Evolutionary conservation across 1,140 invertebrate genomes (phyloP).

Genomic region (Hetaerina americana): DNA sequence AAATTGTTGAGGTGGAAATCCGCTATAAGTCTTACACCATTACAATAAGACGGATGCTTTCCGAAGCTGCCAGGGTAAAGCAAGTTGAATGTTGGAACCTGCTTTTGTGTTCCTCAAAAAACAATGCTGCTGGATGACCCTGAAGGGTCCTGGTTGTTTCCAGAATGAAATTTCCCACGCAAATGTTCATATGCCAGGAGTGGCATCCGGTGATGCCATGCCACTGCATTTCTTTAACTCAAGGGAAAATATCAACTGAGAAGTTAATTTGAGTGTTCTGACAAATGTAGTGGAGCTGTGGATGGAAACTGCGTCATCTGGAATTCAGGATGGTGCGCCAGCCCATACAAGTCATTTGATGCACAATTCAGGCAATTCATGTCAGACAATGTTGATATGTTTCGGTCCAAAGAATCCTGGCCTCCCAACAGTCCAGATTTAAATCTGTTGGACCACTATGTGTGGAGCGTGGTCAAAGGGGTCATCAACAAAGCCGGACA

Average conservation of each 20-base stretch:
- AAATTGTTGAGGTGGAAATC: constrained; percentile 8
- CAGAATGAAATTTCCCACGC: background rate
- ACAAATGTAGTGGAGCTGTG: background rate
- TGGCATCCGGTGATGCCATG: background rate
- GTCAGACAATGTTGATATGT: constrained; percentile 3
- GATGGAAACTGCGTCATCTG: background rate
- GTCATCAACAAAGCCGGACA: background rate
- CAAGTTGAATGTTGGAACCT: background rate
- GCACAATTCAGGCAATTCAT: background rate
- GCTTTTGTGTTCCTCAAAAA: background rate
- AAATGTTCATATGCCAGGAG: too few relatives aligned
- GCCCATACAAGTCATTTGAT: constrained; percentile 3
- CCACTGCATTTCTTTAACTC: background rate
- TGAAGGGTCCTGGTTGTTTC: background rate
- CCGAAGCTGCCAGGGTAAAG: background rate
- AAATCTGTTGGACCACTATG: background rate
- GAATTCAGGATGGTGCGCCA: background rate
- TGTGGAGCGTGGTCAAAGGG: background rate
- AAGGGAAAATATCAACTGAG: background rate
- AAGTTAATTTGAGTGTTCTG: constrained; percentile 1
- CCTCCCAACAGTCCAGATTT: constrained; percentile 4
- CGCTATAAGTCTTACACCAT: constrained; percentile 4
- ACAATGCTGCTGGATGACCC: background rate
- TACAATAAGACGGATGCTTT: background rate
- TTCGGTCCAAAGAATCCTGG: constrained; percentile 4